phyloP scores from a whole-genome alignment of 2,888 invertebrate genomes.

The Diarsia rubi region DNA sequence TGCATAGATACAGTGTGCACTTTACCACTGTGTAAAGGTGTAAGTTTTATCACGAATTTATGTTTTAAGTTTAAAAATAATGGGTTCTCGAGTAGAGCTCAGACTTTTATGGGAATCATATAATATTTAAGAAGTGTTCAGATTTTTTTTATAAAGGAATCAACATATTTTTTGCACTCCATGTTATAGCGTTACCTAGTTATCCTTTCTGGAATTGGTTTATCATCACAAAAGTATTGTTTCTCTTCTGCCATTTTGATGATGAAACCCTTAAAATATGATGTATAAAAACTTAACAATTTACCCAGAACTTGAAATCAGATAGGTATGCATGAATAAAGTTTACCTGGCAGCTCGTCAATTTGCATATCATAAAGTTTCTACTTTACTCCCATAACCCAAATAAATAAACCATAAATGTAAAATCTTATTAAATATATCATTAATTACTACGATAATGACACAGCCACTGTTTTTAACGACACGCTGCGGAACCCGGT shows the following conservation, averaged over 20 bases:
- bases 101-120: slow-evolving; percentile 7
- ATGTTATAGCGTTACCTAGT: slow-evolving; percentile 24
- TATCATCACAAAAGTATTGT: slow-evolving; percentile 36
- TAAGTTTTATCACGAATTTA: neutral
- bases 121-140: slow-evolving; percentile 8
- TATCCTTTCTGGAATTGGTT: slow-evolving; percentile 20
- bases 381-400: slow-evolving; percentile 32
- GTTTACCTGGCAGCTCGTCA: slow-evolving; percentile 15
- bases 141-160: neutral
- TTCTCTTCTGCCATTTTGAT: slow-evolving; percentile 28
- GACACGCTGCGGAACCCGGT: slow-evolving; percentile 57
- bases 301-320: slow-evolving; percentile 19
- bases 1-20: neutral
- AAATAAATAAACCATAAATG: slow-evolving; percentile 59
- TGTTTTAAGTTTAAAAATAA: slow-evolving; percentile 10
- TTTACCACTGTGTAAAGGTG: neutral
- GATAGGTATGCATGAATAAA: slow-evolving; percentile 15
- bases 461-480: slow-evolving; percentile 51
- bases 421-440: slow-evolving; percentile 46
- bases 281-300: slow-evolving; percentile 11
- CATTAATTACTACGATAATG: slow-evolving; percentile 55
- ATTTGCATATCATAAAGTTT: slow-evolving; percentile 4
- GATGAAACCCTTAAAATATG: slow-evolving; percentile 23
- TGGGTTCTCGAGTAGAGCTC: neutral
- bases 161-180: neutral